Conservation (phyloP, 1,140 invertebrate genomes). For the Drosophila melanogaster region DNA sequence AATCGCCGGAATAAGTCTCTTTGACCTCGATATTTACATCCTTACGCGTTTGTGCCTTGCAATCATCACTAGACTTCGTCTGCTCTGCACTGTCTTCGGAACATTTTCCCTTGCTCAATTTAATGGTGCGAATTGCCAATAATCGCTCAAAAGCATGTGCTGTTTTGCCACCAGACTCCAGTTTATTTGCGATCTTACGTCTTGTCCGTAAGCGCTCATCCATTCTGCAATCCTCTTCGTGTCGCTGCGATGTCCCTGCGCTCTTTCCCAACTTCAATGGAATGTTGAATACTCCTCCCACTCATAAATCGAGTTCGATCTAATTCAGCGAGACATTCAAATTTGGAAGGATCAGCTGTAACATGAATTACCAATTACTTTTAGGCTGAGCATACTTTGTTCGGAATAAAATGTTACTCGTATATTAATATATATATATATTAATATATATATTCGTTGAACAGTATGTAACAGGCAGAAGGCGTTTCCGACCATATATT, state of each 20-base stretch:
- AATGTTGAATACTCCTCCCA: constrained; percentile 21
- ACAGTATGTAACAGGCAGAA: too few relatives aligned
- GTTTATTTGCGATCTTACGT: background rate
- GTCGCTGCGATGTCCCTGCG: background rate
- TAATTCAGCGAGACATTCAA: too few relatives aligned
- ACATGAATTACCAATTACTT: too few relatives aligned
- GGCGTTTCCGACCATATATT: too few relatives aligned
- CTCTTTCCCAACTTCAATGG: background rate
- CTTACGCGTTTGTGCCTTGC: background rate
- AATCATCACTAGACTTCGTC: background rate
- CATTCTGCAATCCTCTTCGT: background rate
- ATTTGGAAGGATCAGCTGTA: too few relatives aligned
- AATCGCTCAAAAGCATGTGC: constrained; percentile 28
- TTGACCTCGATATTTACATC: constrained; percentile 16
- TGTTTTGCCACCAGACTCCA: constrained; percentile 5
- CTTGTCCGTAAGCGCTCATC: constrained; percentile 28
- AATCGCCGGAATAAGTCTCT: constrained; percentile 47
- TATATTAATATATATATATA: too few relatives aligned
- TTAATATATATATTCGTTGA: too few relatives aligned
- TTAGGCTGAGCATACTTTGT: background rate
- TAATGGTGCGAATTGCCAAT: constrained; percentile 7
- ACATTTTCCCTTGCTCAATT: background rate
- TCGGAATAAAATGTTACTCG: background rate
- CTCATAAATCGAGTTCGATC: too few relatives aligned
- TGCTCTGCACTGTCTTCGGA: background rate